phyloP scores from a whole-genome alignment of 2,888 invertebrate species.

The Nymphalis urticae region DNA sequence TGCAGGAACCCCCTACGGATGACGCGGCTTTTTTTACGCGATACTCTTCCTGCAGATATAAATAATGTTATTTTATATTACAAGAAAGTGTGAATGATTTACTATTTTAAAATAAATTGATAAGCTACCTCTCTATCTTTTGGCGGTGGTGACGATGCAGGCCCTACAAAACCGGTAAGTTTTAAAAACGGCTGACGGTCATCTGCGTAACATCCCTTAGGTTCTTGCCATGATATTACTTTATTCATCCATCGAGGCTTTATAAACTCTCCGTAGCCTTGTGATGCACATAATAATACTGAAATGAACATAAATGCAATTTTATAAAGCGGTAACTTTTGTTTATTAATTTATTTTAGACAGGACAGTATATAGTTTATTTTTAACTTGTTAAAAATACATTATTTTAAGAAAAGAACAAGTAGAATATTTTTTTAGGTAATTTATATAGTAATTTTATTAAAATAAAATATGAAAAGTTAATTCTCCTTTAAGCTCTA shows the following conservation, averaged over 20 bases:
- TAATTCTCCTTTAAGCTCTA: too few relatives aligned
- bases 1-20: conserved; percentile 70
- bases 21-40: conserved; percentile 67
- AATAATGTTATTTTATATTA: not conserved
- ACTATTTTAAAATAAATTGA: not conserved
- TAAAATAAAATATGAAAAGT: too few relatives aligned
- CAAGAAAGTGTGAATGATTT: too few relatives aligned
- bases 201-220: conserved; percentile 71
- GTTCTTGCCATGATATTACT: conserved; percentile 73
- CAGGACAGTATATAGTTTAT: too few relatives aligned
- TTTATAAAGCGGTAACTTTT: too few relatives aligned
- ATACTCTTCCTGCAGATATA: conserved; percentile 62
- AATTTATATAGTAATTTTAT: too few relatives aligned
- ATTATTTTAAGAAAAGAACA: too few relatives aligned
- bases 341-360: too few relatives aligned
- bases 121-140: conserved; percentile 64
- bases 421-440: too few relatives aligned
- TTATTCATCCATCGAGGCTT: conserved; percentile 78
- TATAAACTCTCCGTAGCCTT: conserved; percentile 77
- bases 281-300: conserved; percentile 69
- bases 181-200: conserved; percentile 68
- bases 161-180: conserved; percentile 68
- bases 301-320: conserved; percentile 37
- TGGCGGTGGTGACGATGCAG: conserved; percentile 48
- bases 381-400: too few relatives aligned